These are phyloP conservation scores for Setipinna tenuifilis DNA, from an alignment of 2,797 vertebrate genomes.

Conservation along the genomic window DNA sequence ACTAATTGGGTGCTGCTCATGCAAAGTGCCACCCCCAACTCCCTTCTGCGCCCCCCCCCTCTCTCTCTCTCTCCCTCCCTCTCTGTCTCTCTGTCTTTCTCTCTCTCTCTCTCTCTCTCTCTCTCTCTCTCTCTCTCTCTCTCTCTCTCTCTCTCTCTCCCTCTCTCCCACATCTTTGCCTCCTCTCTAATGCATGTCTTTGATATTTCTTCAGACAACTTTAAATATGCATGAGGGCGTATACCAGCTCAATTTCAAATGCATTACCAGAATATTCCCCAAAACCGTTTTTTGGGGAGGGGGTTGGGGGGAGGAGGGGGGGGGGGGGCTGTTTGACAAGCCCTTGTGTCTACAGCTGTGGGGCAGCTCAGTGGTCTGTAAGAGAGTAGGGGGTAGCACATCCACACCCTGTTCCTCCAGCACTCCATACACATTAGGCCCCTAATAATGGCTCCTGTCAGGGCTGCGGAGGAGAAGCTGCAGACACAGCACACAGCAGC, in stretches of 20 bases:
- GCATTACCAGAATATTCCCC: not conserved
- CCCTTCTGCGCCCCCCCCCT: too few relatives aligned
- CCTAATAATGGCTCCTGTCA: slow-evolving; percentile 1
- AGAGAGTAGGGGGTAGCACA: not conserved
- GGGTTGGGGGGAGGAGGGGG: too few relatives aligned
- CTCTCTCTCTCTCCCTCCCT: slow-evolving; percentile 30
- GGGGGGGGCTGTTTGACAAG: not conserved
- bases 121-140: slow-evolving; percentile 21
- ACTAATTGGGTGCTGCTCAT: slow-evolving; percentile 19
- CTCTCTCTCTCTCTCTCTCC: not conserved
- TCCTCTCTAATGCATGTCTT: not conserved
- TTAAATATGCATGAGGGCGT: not conserved
- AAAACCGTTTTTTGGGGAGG: not conserved
- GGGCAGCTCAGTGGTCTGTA: not conserved
- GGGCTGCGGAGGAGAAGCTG: slow-evolving; percentile 21
- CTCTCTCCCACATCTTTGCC: slow-evolving; percentile 7
- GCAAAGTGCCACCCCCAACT: not conserved
- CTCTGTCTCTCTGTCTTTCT: slow-evolving; percentile 19
- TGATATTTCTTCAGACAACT: not conserved
- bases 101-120: slow-evolving; percentile 33
- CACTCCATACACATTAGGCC: not conserved
- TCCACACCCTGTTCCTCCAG: not conserved
- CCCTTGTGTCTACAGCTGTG: not conserved
- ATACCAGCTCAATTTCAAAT: not conserved
- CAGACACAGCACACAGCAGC: not conserved